Percentiles rank a stretch among this genome's conserved stretches.
These are phyloP conservation scores for Paratilapia polleni DNA, from an alignment of 2,113 vertebrate genomes.

Conservation along the genomic window DNA sequence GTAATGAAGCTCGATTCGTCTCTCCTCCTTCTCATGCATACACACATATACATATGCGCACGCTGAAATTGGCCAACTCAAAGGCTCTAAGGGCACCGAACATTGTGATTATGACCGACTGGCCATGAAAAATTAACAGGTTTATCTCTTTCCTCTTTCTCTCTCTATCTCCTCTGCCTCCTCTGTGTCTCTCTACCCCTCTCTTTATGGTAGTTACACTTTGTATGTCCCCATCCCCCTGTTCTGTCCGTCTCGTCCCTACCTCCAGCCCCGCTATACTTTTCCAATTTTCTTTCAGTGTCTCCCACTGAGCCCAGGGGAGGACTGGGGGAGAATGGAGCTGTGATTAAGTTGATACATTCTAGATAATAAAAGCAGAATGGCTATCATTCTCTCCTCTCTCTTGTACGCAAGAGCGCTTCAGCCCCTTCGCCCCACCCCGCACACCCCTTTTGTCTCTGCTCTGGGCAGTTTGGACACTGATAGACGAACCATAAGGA, in stretches of 20 bases:
- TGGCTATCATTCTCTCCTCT: constrained; percentile 72
- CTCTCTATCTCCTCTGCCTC: constrained; percentile 41
- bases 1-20: constrained; percentile 76
- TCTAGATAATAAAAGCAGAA: constrained; percentile 80
- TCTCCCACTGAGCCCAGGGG: constrained; percentile 72
- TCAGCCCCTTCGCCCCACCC: constrained; percentile 38
- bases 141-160: constrained; percentile 77
- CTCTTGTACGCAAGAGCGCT: constrained; percentile 55
- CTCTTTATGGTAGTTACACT: constrained; percentile 67
- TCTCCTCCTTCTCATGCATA: constrained; percentile 15
- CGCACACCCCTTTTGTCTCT: constrained; percentile 31
- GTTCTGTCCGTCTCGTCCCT: constrained; percentile 68
- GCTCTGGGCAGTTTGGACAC: constrained; percentile 67
- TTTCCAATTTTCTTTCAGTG: constrained; percentile 79
- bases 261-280: constrained; percentile 70
- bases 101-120: constrained; percentile 79
- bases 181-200: constrained; percentile 46
- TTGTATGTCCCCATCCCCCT: constrained; percentile 27
- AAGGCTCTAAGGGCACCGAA: constrained; percentile 75
- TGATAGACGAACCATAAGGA: constrained; percentile 64
- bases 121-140: constrained; percentile 83
- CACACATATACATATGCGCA: constrained; percentile 30
- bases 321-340: constrained; percentile 71
- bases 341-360: constrained; percentile 82
- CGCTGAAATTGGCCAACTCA: constrained; percentile 68